Percentiles rank a stretch among this genome's conserved stretches.
Conservation (phyloP, 2,797 vertebrate species). For the Sebastes matsubarae region DNA sequence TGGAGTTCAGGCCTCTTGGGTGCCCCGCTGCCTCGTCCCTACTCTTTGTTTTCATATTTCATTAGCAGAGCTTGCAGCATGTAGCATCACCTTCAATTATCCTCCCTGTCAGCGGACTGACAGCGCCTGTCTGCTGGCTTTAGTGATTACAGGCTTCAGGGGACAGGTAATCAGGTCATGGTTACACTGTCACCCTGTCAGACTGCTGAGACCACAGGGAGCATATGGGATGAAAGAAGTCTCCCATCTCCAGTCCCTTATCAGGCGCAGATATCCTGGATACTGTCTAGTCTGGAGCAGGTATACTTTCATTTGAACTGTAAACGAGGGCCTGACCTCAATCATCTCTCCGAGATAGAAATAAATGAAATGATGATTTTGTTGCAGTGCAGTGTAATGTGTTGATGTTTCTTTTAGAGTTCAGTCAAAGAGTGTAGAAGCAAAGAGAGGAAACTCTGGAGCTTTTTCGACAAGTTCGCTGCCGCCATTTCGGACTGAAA, state of each 20-base stretch:
- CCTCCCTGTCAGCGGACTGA: conserved; percentile 58
- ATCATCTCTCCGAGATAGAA: background rate
- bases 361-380: background rate
- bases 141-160: conserved; percentile 78
- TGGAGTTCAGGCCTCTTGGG: conserved; percentile 11
- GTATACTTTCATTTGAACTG: background rate
- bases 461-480: too few species aligned
- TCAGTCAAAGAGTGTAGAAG: too few species aligned
- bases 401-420: background rate
- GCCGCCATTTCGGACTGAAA: too few species aligned
- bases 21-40: conserved; percentile 15
- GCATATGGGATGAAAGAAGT: conserved; percentile 40
- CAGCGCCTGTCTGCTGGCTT: conserved; percentile 66
- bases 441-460: too few species aligned
- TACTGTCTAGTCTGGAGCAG: background rate
- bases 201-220: conserved; percentile 59
- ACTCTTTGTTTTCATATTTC: conserved; percentile 73
- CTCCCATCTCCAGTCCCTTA: conserved; percentile 22
- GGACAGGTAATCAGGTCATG: conserved; percentile 80
- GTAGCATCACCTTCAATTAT: conserved; percentile 74
- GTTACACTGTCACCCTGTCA: conserved; percentile 59
- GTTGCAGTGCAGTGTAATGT: background rate
- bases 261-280: background rate
- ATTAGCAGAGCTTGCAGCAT: conserved; percentile 57
- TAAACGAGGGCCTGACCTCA: background rate